Percentiles rank a stretch among this genome's conserved stretches.
These are phyloP conservation scores for Hydropsyche tenuis DNA, from an alignment of 1,140 invertebrate species.

Conservation along the genomic window DNA sequence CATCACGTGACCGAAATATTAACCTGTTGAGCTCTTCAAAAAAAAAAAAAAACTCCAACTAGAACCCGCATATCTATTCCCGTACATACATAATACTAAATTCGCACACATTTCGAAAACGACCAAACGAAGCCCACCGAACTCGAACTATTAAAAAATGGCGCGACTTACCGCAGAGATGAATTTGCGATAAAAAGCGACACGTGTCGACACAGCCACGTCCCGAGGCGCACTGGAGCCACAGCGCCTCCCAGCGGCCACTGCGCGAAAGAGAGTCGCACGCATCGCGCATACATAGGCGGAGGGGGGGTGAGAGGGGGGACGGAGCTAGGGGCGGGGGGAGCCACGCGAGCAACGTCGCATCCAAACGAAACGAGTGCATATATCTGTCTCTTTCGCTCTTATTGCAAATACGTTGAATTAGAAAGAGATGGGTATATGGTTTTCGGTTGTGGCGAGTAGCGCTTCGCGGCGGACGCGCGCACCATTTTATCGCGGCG, in stretches of 20 bases:
- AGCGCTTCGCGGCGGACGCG: neutral
- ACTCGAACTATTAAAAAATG: no score
- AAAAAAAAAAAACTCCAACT: no score
- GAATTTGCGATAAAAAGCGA: neutral
- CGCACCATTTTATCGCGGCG: conserved; percentile 20
- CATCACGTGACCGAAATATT: no score
- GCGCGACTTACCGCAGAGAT: neutral
- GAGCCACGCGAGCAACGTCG: conserved; percentile 8
- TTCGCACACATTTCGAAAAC: no score
- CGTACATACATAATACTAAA: no score
- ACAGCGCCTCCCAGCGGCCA: conserved; percentile 2
- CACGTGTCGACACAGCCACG: neutral
- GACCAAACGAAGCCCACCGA: no score
- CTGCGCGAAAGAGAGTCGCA: neutral
- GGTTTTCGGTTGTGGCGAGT: neutral
- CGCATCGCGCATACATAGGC: conserved; percentile 2
- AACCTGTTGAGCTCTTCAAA: no score
- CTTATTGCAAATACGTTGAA: neutral
- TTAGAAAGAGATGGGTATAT: neutral
- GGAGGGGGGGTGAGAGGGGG: neutral
- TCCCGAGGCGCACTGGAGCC: neutral
- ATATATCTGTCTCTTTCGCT: conserved; percentile 3
- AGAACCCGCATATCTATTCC: no score
- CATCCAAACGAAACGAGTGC: neutral
- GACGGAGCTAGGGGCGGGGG: neutral